These are phyloP conservation scores for Microtus pennsylvanicus DNA, from an alignment of 2,113 vertebrate species.

Conservation along the genomic window DNA sequence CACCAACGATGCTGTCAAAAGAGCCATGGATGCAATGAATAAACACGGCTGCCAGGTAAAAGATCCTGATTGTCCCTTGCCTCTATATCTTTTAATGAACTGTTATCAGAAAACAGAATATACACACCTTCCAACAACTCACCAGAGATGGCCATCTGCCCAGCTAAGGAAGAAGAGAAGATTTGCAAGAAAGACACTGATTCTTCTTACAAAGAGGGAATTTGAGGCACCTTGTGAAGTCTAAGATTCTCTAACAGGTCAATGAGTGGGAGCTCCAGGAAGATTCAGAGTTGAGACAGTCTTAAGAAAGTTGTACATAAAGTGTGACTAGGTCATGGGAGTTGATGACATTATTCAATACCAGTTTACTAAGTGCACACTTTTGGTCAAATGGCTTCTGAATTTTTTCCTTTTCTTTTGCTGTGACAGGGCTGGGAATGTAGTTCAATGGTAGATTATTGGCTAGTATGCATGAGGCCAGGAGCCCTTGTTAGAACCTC, in stretches of 20 bases:
- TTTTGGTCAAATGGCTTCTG: neutral
- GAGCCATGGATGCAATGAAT: conserved; percentile 92
- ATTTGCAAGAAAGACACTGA: neutral
- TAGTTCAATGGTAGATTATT: neutral
- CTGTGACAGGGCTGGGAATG: neutral
- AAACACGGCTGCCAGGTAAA: conserved; percentile 94
- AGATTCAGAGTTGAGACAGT: neutral
- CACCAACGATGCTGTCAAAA: conserved; percentile 87
- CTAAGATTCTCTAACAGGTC: neutral
- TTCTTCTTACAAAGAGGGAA: neutral
- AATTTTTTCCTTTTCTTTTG: neutral
- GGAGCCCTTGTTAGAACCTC: neutral
- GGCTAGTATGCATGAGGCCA: neutral
- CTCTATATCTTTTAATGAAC: neutral
- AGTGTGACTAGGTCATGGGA: no score
- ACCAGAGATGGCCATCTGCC: neutral
- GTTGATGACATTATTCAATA: no score
- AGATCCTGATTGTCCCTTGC: conserved; percentile 40
- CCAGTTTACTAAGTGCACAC: neutral
- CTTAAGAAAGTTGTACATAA: neutral
- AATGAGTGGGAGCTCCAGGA: no score
- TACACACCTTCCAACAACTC: neutral
- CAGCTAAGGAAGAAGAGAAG: neutral
- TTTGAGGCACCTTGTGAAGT: neutral
- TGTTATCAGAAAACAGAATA: neutral